Conservation (phyloP, 2,113 vertebrate species). For the Meriones unguiculatus region DNA sequence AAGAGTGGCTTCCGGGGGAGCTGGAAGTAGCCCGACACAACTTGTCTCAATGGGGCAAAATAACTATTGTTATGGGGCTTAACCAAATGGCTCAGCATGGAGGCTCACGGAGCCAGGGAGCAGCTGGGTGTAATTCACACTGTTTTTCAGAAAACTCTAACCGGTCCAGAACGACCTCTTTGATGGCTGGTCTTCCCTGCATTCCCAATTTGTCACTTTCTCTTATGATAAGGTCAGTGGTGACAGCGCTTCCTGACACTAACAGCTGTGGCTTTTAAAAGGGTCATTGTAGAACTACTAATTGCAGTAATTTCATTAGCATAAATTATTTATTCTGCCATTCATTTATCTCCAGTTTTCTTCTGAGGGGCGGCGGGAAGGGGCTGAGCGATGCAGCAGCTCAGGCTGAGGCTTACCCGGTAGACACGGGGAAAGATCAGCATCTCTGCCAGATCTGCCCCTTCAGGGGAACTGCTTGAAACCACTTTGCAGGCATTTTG, state of each 20-base stretch:
- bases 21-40: constrained; percentile 89
- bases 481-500: constrained; percentile 70
- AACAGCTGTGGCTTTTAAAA: constrained; percentile 99
- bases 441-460: constrained; percentile 74
- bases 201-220: constrained; percentile 92
- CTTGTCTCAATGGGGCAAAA: constrained; percentile 90
- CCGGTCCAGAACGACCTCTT: constrained; percentile 89
- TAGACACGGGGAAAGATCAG: constrained; percentile 67
- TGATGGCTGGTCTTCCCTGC: constrained; percentile 90
- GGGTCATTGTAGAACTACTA: constrained; percentile 98
- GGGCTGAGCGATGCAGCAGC: not conserved
- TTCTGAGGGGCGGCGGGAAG: constrained; percentile 7
- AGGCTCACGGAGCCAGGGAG: constrained; percentile 88
- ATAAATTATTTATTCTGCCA: constrained; percentile 98
- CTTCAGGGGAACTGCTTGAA: constrained; percentile 59
- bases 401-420: constrained; percentile 76
- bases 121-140: constrained; percentile 93
- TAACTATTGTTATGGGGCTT: constrained; percentile 91
- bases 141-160: constrained; percentile 92
- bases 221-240: constrained; percentile 94
- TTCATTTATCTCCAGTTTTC: constrained; percentile 90
- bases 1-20: constrained; percentile 87
- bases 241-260: constrained; percentile 97
- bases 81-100: constrained; percentile 93
- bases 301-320: constrained; percentile 99